Percentiles rank a stretch among this genome's conserved stretches.
Evolutionary conservation across 2,888 invertebrate species (phyloP).

Genomic region (Apoda limacodes): DNA sequence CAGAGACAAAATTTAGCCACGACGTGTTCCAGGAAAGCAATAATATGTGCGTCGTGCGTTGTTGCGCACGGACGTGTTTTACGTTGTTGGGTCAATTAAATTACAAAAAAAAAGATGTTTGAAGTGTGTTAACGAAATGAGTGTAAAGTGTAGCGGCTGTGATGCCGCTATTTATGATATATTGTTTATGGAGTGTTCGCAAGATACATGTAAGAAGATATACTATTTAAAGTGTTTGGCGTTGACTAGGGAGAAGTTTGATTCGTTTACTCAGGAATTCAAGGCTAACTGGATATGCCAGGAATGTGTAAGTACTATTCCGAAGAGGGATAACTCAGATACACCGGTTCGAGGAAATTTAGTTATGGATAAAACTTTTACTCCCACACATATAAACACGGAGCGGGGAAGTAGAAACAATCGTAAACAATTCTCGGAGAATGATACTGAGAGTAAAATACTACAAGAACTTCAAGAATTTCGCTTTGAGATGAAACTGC

Average conservation of each 20-base stretch:
- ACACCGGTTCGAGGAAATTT: not conserved
- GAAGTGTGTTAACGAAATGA: no score
- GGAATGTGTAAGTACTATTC: conserved; percentile 1
- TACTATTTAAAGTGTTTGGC: conserved; percentile 9
- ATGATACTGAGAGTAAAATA: not conserved
- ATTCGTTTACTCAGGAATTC: no score
- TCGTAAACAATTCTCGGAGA: no score
- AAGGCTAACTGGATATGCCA: conserved; percentile 9
- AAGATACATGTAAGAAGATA: conserved; percentile 7
- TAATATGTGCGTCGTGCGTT: no score
- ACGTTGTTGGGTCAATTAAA: no score
- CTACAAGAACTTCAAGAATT: not conserved
- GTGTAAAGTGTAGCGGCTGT: conserved; percentile 9
- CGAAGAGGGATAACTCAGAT: no score
- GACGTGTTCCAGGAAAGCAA: no score
- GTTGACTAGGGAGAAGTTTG: conserved; percentile 2
- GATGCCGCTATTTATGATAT: conserved; percentile 7
- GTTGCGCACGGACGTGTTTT: no score
- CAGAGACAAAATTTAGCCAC: no score
- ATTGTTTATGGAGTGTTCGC: conserved; percentile 9
- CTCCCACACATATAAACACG: not conserved
- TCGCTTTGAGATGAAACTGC: not conserved
- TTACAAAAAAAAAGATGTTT: no score
- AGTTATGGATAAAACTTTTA: conserved; percentile 1
- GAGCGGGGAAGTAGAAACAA: no score